A percentile compares a stretch with the other conserved stretches of the same genome.
Evolutionary conservation across 2,113 vertebrate species (phyloP).

Genomic region (Salvelinus fontinalis): DNA sequence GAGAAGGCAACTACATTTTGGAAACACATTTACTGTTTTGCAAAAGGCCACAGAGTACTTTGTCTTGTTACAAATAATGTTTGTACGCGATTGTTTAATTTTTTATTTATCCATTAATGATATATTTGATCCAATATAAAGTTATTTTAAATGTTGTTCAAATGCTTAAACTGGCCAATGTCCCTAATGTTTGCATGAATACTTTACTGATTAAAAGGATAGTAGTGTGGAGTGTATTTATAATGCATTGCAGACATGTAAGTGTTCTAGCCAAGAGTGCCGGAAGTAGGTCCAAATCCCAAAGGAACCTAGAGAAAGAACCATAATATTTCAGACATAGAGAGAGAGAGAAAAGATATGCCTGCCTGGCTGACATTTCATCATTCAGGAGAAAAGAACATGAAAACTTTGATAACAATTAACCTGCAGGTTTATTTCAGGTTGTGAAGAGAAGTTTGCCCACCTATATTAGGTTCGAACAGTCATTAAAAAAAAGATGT

Average conservation of each 20-base stretch:
- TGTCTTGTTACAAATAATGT: too few species aligned
- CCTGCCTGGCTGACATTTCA: not conserved
- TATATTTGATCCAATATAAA: too few species aligned
- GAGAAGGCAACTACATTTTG: too few species aligned
- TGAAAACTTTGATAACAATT: not conserved
- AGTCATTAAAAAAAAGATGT: too few species aligned
- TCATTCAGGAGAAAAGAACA: not conserved
- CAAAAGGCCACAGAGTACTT: too few species aligned
- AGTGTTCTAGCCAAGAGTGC: constrained; percentile 8
- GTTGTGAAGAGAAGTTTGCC: not conserved
- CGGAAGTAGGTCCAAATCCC: constrained; percentile 1
- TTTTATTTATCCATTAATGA: too few species aligned
- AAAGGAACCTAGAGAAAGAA: not conserved
- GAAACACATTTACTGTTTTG: too few species aligned
- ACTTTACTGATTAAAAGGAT: constrained; percentile 1
- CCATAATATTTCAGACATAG: too few species aligned
- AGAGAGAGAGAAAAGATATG: too few species aligned
- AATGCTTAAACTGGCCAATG: not conserved
- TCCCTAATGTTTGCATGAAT: constrained; percentile 14
- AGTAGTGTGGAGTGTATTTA: constrained; percentile 1
- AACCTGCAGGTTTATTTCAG: not conserved
- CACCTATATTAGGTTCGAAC: not conserved
- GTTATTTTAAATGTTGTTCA: constrained; percentile 18
- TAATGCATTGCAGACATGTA: not conserved
- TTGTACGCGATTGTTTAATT: too few species aligned